A percentile compares a stretch with the other conserved stretches of the same genome.
Evolutionary conservation across 1,140 invertebrate genomes (phyloP).

Genomic region (Oedothorax gibbosus): DNA sequence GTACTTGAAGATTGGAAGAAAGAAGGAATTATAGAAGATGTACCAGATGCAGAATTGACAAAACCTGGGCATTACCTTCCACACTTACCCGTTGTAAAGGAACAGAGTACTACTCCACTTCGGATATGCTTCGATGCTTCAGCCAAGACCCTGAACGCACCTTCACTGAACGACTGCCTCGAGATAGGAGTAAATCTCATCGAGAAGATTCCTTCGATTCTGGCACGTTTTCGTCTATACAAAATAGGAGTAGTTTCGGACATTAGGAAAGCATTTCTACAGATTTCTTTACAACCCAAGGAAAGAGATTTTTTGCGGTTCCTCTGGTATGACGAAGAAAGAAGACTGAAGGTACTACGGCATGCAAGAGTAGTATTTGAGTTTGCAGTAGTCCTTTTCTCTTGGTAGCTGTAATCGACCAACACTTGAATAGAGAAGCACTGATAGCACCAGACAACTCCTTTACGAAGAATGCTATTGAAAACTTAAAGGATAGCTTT

Average conservation of each 20-base stretch:
- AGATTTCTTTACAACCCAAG: conserved; percentile 21
- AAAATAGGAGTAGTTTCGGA: conserved; percentile 28
- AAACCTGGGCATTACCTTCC: neutral
- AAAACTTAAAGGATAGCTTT: conserved; percentile 19
- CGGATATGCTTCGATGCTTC: conserved; percentile 4
- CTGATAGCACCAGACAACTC: neutral
- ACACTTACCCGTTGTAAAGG: neutral
- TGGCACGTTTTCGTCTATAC: conserved; percentile 12
- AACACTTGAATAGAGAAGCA: neutral
- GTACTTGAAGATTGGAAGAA: conserved; percentile 1
- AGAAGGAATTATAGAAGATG: conserved; percentile 10
- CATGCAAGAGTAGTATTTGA: conserved; percentile 13
- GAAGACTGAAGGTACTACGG: neutral
- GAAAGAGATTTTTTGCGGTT: conserved; percentile 19
- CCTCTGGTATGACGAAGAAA: conserved; percentile 14
- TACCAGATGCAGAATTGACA: neutral
- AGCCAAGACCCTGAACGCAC: neutral
- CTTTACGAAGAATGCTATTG: neutral
- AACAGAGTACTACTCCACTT: too few species aligned
- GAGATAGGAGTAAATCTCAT: conserved; percentile 31
- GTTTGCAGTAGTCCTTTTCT: conserved; percentile 10
- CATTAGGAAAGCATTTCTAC: conserved; percentile 21
- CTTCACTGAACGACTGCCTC: conserved; percentile 18
- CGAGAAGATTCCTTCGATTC: conserved; percentile 28
- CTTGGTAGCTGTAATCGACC: neutral